These are phyloP conservation scores for Melanerpes aurifrons DNA, from an alignment of 2,113 vertebrate genomes.

Conservation along the genomic window DNA sequence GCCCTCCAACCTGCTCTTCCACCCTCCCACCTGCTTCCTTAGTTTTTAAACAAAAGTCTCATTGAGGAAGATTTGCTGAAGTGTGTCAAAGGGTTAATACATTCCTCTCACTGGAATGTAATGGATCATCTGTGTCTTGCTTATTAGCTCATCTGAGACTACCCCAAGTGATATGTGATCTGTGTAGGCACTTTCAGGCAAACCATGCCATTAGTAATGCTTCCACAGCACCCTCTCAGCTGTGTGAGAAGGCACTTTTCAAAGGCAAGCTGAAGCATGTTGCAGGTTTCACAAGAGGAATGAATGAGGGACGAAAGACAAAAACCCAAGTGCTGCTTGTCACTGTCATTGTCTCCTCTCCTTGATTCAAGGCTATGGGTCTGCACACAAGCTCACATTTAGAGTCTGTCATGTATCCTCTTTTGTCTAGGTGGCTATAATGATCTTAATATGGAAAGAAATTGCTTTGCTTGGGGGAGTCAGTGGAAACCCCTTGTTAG, in stretches of 20 bases:
- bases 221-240: not conserved
- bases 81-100: not conserved
- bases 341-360: not conserved
- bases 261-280: not conserved
- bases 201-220: slow-evolving; percentile 16
- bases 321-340: not conserved
- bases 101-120: not conserved
- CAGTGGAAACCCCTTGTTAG: not conserved
- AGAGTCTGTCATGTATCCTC: not conserved
- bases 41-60: not conserved
- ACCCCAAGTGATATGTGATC: slow-evolving; percentile 12
- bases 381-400: not conserved
- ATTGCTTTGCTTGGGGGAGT: not conserved
- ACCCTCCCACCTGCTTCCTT: not conserved
- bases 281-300: not conserved
- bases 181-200: slow-evolving; percentile 23
- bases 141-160: slow-evolving; percentile 20
- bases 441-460: not conserved
- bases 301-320: not conserved
- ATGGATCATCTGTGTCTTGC: not conserved
- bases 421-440: not conserved
- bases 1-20: not conserved
- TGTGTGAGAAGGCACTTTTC: not conserved
- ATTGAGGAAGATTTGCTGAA: not conserved
- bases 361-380: slow-evolving; percentile 10